phyloP scores from a whole-genome alignment of 1,140 invertebrate genomes.

The Charaxes varanes region DNA sequence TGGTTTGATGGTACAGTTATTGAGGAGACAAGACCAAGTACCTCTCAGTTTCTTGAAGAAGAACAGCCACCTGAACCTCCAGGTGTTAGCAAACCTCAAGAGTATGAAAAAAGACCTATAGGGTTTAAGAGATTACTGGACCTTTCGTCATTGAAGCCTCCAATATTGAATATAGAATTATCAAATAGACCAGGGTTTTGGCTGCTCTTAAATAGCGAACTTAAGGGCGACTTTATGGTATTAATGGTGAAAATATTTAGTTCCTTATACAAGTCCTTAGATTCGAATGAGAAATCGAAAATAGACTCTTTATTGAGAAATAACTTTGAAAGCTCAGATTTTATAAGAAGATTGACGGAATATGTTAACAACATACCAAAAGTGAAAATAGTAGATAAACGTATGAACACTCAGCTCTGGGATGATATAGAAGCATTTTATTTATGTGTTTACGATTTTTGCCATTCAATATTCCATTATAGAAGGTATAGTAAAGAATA shows the following conservation, averaged over 20 bases:
- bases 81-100: conserved; percentile 21
- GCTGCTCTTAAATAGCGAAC: conserved; percentile 44
- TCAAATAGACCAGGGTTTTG: conserved; percentile 35
- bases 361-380: conserved; percentile 40
- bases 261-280: conserved; percentile 44
- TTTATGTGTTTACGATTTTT: conserved; percentile 36
- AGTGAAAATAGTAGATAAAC: conserved; percentile 50
- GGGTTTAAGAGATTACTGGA: conserved; percentile 54
- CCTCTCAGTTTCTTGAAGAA: conserved; percentile 37
- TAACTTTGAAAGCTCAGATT: conserved; percentile 49
- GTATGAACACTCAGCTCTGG: conserved; percentile 54
- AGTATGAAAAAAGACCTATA: conserved; percentile 53
- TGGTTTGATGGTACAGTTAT: conserved; percentile 63
- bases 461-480: conserved; percentile 43
- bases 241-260: conserved; percentile 50
- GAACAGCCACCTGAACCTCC: conserved; percentile 21
- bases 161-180: conserved; percentile 42
- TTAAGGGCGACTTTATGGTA: conserved; percentile 60
- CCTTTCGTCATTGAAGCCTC: conserved; percentile 34
- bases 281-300: conserved; percentile 44
- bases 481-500: conserved; percentile 27
- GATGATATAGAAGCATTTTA: conserved; percentile 54
- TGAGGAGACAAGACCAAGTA: conserved; percentile 35
- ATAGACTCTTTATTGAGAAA: conserved; percentile 34
- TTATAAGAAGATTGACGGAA: conserved; percentile 40